These are phyloP conservation scores for Enteromius trimaculatus DNA, from an alignment of 2,797 vertebrate genomes.

Conservation along the genomic window DNA sequence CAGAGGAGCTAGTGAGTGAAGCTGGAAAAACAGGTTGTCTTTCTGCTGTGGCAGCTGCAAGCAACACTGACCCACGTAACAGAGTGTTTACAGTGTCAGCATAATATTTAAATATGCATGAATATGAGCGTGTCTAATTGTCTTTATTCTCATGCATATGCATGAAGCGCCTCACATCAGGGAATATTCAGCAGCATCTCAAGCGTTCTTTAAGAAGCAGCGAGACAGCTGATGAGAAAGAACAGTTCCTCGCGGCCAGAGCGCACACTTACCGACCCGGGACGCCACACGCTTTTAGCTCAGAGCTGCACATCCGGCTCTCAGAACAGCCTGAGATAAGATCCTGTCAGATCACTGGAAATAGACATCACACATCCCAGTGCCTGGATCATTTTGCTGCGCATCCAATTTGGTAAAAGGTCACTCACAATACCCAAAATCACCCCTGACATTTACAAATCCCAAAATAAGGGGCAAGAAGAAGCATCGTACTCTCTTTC, in stretches of 20 bases:
- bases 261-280: background rate
- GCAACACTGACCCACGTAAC: background rate
- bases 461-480: background rate
- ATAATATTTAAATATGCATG: constrained; percentile 11
- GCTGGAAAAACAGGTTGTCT: background rate
- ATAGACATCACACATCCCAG: background rate
- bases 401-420: constrained; percentile 28
- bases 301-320: background rate
- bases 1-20: background rate
- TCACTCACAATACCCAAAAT: background rate
- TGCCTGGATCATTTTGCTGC: background rate
- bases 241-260: background rate
- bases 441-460: constrained; percentile 26
- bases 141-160: background rate
- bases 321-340: background rate
- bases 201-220: background rate
- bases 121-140: background rate
- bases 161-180: background rate
- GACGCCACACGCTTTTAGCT: constrained; percentile 3
- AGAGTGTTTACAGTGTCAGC: background rate
- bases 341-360: constrained; percentile 5
- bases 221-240: background rate
- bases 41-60: background rate
- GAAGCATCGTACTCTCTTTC: background rate
- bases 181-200: background rate